Conservation (phyloP, 2,888 invertebrate species). For the Cancer borealis region DNA sequence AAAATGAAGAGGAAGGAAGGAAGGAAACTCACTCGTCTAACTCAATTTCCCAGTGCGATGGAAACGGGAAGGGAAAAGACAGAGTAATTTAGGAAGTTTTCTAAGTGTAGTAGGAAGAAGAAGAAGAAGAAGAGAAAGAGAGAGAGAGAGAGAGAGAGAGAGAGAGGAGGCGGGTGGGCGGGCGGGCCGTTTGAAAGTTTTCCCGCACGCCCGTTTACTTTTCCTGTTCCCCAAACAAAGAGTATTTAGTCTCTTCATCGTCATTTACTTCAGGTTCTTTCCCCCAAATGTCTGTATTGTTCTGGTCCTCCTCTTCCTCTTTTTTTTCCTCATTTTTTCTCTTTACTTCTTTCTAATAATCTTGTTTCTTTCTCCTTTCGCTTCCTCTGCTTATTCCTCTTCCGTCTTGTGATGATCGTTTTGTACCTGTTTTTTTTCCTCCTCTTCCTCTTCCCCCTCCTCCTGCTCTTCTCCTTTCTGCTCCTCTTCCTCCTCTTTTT, state of each 20-base stretch:
- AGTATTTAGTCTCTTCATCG: slow-evolving; percentile 1
- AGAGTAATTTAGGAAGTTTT: not conserved
- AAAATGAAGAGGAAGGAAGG: not conserved
- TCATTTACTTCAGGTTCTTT: not conserved
- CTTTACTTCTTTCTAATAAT: too few species aligned
- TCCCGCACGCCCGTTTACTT: too few species aligned
- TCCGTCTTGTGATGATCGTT: not conserved
- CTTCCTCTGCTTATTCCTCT: not conserved
- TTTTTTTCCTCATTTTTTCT: not conserved
- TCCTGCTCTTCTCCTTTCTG: not conserved
- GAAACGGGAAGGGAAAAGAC: not conserved
- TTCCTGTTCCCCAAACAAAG: not conserved
- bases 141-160: too few species aligned
- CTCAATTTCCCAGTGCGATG: not conserved
- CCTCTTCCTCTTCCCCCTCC: not conserved
- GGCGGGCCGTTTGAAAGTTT: too few species aligned
- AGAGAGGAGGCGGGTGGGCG: too few species aligned
- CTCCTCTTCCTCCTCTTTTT: not conserved
- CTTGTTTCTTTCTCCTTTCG: not conserved
- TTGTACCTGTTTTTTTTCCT: not conserved
- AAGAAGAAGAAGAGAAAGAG: too few species aligned
- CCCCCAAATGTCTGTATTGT: slow-evolving; percentile 16
- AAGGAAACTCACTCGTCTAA: not conserved
- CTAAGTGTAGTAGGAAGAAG: not conserved
- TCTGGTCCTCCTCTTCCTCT: not conserved